Evolutionary conservation across 2,113 vertebrate genomes (phyloP), one percentile per base, ranked within the genome.

Genomic region (Pyrgilauda ruficollis): DNA sequence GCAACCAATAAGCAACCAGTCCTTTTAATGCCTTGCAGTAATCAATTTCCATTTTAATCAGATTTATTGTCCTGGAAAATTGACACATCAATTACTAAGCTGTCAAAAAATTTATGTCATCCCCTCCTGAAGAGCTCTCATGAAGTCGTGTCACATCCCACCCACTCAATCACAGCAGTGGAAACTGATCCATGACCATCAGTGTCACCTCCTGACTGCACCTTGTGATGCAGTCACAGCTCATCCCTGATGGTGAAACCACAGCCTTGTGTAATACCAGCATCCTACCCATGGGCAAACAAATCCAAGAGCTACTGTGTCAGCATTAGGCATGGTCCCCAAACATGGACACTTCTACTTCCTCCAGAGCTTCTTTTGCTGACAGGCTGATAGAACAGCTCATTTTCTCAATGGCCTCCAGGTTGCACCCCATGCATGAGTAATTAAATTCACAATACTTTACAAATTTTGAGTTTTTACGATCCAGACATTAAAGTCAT

Each of bases 371-470:
- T 68, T 7, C 43, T 63, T 70, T n/a, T 80, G 23, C 27, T 56
- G 11, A 66, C 11, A 64, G n/a, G 13, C 5, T 22, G 9, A 28
- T n/a, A 86, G 30, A 69, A 41, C 10, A 76, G 5, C 15, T 80
- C 8, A 15, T 80, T 87, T 76, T 61, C 19, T 74, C 68, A 69
- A 10, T 0, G 0, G 7, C 7, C 37, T 81, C 31, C 14, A 11
- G 16, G 33, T 20, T 80, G 10, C 35, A 56, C 1, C 4, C 4
- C 11, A 28, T 0, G 0, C 7, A 4, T 13, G 4, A 41, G 18
- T 49, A 73, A 61, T 9, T 77, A 35, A 52, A 19, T 26, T 62
- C 68, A 80, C 19, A 49, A 8, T 18, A 15, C 7, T 84, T 61
- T 1, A 66, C 7, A 35, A 41, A 76, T 62, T 53, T 31, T 41